phyloP scores from a whole-genome alignment of 2,797 vertebrate genomes.

The Heliangelus exortis region DNA sequence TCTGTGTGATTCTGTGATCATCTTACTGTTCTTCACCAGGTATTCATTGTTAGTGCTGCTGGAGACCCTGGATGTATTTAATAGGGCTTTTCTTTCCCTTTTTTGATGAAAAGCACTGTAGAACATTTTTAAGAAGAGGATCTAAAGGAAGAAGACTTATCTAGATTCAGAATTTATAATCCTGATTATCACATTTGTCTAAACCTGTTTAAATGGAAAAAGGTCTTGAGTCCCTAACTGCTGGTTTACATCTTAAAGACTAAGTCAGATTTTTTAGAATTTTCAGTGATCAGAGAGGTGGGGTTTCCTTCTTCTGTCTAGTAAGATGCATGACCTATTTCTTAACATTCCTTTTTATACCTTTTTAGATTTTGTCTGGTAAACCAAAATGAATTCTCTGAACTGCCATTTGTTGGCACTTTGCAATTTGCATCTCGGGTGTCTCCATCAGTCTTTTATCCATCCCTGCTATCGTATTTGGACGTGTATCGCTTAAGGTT shows the following conservation, averaged over 20 bases:
- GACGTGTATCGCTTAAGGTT: slow-evolving; percentile 1
- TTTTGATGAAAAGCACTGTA: neutral
- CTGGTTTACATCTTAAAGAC: neutral
- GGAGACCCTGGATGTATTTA: neutral
- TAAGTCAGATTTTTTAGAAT: neutral
- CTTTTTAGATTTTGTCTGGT: neutral
- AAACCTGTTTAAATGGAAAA: neutral
- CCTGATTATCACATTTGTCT: neutral
- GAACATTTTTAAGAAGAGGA: neutral
- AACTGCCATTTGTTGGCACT: neutral
- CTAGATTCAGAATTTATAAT: neutral
- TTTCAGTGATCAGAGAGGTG: neutral
- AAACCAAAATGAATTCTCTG: neutral
- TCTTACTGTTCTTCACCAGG: neutral
- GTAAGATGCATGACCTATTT: neutral
- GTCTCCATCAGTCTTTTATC: neutral
- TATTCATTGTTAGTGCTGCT: neutral
- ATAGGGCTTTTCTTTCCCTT: neutral
- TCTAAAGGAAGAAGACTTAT: neutral
- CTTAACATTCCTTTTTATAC: neutral
- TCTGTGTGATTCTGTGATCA: too few species aligned
- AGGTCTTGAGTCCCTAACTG: neutral
- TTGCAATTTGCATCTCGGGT: neutral
- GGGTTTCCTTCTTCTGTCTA: neutral
- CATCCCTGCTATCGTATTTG: neutral